Evolutionary conservation across 2,888 invertebrate genomes (phyloP), one percentile per base, ranked within the genome.

Genomic region (Callinectes sapidus): DNA sequence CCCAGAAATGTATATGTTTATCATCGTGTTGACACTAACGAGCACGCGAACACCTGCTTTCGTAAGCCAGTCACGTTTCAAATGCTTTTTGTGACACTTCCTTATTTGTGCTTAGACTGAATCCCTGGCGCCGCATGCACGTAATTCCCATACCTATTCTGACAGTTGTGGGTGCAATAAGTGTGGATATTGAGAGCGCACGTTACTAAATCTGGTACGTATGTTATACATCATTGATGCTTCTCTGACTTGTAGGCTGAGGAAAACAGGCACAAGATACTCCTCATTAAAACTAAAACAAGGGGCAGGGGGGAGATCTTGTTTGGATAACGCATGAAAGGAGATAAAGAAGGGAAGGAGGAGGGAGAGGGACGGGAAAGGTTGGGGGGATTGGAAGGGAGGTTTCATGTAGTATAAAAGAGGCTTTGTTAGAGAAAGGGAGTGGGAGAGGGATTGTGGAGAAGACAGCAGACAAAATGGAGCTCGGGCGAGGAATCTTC

Each of bases 361-460:
- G n/a, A n/a, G n/a, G n/a, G 23, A n/a, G 23, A n/a, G 1, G n/a
- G n/a, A n/a, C n/a, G n/a, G 3, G 28, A 6, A 71, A 28, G 71
- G 71, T 23, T 13, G 23, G 71, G 71, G 71, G 28, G 71, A 10
- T 6, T 0, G 10, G 71, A 6, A 6, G 71, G 71, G 71, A n/a
- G 28, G 71, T 28, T n/a, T 28, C 71, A 28, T 71, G 23, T 71
- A 28, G 71, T 71, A 71, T 71, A 71, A n/a, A n/a, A 71, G 71
- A 71, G n/a, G 71, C 0, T 18, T 28, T 14, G 87, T 35, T 23
- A 48, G 54, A 87, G 54, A 87, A 18, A 48, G 87, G 54, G 16
- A 48, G 87, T 14, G 87, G 18, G 23, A 87, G 87, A 87, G 32
- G 42, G 87, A 87, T 28, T 71, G 87, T 28, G 48, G 55, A 55